Evolutionary conservation across 2,797 vertebrate genomes (phyloP).

Genomic region (Fratercula arctica): DNA sequence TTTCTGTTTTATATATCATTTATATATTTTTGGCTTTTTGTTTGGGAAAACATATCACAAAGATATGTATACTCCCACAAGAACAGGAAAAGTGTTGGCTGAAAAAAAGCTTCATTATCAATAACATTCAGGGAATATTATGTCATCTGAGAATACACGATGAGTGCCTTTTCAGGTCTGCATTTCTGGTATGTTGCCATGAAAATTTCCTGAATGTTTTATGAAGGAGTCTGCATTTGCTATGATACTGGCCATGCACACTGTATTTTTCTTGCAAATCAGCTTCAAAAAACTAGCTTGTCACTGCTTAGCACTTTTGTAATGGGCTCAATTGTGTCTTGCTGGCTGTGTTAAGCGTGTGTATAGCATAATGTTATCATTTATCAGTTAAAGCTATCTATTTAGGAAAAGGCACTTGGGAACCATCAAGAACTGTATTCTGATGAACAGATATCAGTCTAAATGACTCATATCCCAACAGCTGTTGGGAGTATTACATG

Average conservation of each 20-base stretch:
- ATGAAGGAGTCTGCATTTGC: neutral
- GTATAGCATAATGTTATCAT: neutral
- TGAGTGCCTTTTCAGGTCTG: neutral
- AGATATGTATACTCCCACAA: neutral
- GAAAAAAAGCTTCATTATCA: neutral
- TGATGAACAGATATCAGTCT: neutral
- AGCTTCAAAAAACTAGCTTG: neutral
- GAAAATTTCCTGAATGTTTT: neutral
- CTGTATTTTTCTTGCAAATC: neutral
- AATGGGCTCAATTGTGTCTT: neutral
- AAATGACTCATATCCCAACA: neutral
- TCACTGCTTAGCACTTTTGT: neutral
- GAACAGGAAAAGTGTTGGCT: neutral
- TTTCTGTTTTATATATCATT: neutral
- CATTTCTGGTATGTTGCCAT: neutral
- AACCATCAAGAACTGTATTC: neutral
- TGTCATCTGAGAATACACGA: neutral
- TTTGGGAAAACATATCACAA: neutral
- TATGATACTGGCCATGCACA: neutral
- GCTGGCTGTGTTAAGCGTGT: neutral
- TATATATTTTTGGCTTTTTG: neutral
- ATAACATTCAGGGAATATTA: neutral
- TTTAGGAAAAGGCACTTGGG: neutral
- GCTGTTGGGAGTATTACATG: neutral
- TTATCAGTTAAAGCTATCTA: neutral